phyloP scores from a whole-genome alignment of 2,888 invertebrate genomes.

The Tachina grossa region DNA sequence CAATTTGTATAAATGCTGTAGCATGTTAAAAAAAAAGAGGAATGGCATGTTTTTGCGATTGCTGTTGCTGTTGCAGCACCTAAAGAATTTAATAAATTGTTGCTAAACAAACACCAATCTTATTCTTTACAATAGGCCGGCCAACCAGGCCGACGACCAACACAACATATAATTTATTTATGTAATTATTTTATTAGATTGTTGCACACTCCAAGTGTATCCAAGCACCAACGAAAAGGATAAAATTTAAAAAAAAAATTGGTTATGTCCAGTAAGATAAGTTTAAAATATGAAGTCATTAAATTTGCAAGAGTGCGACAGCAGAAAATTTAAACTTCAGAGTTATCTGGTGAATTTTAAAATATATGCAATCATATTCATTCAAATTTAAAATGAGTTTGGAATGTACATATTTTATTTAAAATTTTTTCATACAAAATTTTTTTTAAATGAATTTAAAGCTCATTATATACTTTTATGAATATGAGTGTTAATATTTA shows the following conservation, averaged over 20 bases:
- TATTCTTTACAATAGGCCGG: constrained; percentile 37
- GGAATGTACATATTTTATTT: too few species aligned
- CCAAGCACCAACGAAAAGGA: constrained; percentile 37
- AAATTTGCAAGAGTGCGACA: too few species aligned
- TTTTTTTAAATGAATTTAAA: too few species aligned
- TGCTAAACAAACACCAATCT: constrained; percentile 65
- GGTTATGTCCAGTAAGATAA: too few species aligned
- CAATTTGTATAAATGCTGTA: constrained; percentile 9
- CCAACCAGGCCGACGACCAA: constrained; percentile 17
- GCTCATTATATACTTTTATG: too few species aligned
- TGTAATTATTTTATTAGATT: constrained; percentile 72
- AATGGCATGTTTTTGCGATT: constrained; percentile 55
- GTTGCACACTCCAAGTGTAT: constrained; percentile 69
- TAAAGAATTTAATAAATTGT: constrained; percentile 68
- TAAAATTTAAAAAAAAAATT: background rate
- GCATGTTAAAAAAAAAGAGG: constrained; percentile 16
- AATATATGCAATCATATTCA: too few species aligned
- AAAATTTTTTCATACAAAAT: too few species aligned
- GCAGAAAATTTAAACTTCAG: too few species aligned
- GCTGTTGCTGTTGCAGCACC: constrained; percentile 53
- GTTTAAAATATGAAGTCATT: too few species aligned
- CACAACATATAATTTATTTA: constrained; percentile 69
- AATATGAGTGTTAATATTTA: too few species aligned
- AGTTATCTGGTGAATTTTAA: too few species aligned
- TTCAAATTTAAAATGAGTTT: too few species aligned